Base-by-base conservation (phyloP, 2,888 invertebrate genomes). In the Petrophora chlorosata region DNA sequence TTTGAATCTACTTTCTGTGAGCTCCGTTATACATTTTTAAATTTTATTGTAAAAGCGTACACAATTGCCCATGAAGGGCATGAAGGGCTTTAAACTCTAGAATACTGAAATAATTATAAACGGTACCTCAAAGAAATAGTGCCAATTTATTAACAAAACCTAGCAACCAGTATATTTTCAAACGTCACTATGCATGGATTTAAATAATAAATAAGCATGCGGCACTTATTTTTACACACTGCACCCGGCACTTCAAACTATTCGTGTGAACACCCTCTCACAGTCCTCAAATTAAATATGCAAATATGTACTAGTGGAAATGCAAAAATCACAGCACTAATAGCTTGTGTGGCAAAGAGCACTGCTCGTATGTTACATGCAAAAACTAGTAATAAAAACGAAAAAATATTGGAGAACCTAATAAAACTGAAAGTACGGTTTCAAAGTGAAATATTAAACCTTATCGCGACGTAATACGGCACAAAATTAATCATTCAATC, bases 401-500 rank as follows among this genome's bases (percentile, higher is more conserved):
- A 10, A 10, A 26, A 23, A 40, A 36, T 35, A 29, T 28, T 19
- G 16, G 10, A 32, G 7, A 32, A 32, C 15, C 19, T 34, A 40
- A 39, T 39, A 40, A 29, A 47, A 12, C 28, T 14, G 16, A 23
- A 7, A 15, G 10, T 12, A 7, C 19, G 4, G 19, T 7, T 5
- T 7, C 5, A 7, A 7, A 7, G 15, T 10, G n/a, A 29, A 53
- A 52, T 35, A 53, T 26, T 49, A 47, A 56, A 54, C 58, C 59
- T 26, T 60, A 51, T 41, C 9, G 10, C 26, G 17, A 46, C 36
- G 44, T 9, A 30, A 53, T 55, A 58, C 65, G 45, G 61, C 55
- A 43, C 55, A 55, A 56, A 62, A 66, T 58, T 65, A 63, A 67
- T 64, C 51, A 43, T 23, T 22, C 16, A 55, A 53, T 55, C 56